These are phyloP conservation scores for Picathartes gymnocephalus DNA, from an alignment of 2,113 vertebrate species.

Conservation along the genomic window DNA sequence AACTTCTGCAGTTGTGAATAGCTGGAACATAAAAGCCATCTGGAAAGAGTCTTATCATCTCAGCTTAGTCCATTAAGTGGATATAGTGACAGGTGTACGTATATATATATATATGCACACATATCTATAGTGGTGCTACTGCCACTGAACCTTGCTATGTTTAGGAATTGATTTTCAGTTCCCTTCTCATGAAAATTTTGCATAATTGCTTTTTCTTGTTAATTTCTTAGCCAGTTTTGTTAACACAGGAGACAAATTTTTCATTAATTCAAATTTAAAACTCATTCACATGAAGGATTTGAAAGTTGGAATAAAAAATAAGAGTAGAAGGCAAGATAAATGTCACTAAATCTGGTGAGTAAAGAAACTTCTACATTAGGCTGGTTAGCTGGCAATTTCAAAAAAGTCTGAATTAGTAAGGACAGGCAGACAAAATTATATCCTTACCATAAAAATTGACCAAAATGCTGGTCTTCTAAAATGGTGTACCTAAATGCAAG, in stretches of 20 bases:
- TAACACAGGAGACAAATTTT: neutral
- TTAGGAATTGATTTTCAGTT: neutral
- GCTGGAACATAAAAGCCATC: neutral
- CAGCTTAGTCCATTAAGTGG: neutral
- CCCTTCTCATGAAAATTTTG: neutral
- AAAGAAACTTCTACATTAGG: neutral
- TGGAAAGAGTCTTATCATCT: neutral
- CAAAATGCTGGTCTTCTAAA: neutral
- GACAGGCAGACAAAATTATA: neutral
- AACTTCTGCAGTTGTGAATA: neutral
- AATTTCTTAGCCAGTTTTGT: neutral
- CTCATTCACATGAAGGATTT: neutral
- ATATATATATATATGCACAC: accelerated
- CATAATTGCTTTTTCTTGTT: neutral
- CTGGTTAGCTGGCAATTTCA: neutral
- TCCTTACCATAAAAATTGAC: neutral
- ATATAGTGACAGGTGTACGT: neutral
- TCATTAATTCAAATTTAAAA: neutral
- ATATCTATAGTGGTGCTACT: neutral
- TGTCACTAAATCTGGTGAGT: neutral
- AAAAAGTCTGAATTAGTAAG: neutral
- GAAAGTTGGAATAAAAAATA: neutral
- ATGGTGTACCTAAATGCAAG: neutral
- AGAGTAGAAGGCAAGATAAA: neutral
- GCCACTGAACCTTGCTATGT: neutral